Conservation (phyloP, 92 coral and sea anemone species). For the Hydrozoanthus gracilis region DNA sequence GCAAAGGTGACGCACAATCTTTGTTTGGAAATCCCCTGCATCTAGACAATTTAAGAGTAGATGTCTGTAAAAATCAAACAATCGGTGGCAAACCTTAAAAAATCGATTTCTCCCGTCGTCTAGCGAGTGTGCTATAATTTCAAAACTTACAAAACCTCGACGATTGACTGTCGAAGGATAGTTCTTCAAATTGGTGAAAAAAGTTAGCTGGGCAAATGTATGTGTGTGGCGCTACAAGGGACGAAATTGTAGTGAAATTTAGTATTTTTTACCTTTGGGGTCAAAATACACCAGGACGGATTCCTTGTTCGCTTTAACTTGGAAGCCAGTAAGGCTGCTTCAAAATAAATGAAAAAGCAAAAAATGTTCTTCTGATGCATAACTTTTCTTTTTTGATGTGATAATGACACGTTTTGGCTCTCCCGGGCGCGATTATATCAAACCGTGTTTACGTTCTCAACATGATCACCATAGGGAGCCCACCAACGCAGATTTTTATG, state of each 20-base stretch:
- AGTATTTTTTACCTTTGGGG: constrained; percentile 38
- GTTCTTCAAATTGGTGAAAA: constrained; percentile 45
- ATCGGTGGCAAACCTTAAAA: too few relatives aligned
- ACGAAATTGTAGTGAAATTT: constrained; percentile 40
- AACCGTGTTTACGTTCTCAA: neutral
- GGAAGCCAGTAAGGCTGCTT: constrained; percentile 32
- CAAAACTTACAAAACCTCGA: constrained; percentile 20
- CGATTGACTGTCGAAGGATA: constrained; percentile 24
- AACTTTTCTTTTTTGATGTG: neutral
- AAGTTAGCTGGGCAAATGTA: constrained; percentile 50
- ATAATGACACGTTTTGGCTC: neutral
- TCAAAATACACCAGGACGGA: neutral
- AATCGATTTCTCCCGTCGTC: too few relatives aligned
- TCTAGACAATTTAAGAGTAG: constrained; percentile 34
- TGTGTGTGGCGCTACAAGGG: constrained; percentile 49
- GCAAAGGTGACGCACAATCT: constrained; percentile 30
- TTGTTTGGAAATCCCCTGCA: constrained; percentile 37
- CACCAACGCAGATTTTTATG: neutral
- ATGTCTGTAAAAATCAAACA: too few relatives aligned
- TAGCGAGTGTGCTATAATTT: constrained; percentile 32
- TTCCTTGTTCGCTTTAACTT: constrained; percentile 6
- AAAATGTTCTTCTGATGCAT: neutral
- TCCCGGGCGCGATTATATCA: constrained; percentile 5
- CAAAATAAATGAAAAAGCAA: neutral
- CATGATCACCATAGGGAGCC: constrained; percentile 3